Percentiles rank a stretch among this genome's conserved stretches.
Conservation (phyloP, 2,797 vertebrate species). For the Microchirus variegatus region DNA sequence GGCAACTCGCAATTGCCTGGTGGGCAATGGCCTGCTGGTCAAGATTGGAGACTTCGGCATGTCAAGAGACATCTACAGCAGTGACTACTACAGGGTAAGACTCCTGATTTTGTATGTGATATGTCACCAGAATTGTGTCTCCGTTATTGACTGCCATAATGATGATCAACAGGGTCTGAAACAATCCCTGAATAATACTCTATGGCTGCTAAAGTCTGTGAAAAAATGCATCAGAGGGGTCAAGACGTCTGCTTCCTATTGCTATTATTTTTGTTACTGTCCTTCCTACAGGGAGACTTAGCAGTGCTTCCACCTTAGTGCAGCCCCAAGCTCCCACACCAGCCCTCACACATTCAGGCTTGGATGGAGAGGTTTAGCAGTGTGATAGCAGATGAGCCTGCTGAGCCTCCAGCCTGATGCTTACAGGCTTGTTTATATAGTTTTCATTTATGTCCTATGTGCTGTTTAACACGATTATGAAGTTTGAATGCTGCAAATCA, state of each 20-base stretch:
- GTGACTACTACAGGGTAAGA: slow-evolving; percentile 99
- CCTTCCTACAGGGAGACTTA: slow-evolving; percentile 16
- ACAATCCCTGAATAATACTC: slow-evolving; percentile 22
- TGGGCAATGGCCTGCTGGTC: slow-evolving; percentile 94
- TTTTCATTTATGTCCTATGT: slow-evolving; percentile 52
- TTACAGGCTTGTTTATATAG: slow-evolving; percentile 58
- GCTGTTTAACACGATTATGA: slow-evolving; percentile 67
- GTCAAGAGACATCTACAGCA: slow-evolving; percentile 99
- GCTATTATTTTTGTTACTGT: slow-evolving; percentile 20
- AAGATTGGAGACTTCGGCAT: slow-evolving; percentile 99
- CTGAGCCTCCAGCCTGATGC: slow-evolving; percentile 48
- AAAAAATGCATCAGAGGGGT: slow-evolving; percentile 13
- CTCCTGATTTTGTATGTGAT: slow-evolving; percentile 1
- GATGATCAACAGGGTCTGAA: slow-evolving; percentile 20
- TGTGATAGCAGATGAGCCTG: slow-evolving; percentile 46
- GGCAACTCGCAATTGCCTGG: slow-evolving; percentile 98
- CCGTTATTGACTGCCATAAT: neutral
- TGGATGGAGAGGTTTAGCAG: slow-evolving; percentile 45
- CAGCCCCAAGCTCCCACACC: slow-evolving; percentile 20
- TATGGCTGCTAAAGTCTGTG: neutral
- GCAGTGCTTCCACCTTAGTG: slow-evolving; percentile 19
- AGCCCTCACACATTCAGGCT: slow-evolving; percentile 17
- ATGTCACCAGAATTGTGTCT: neutral
- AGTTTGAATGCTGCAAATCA: slow-evolving; percentile 53
- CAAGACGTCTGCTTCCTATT: slow-evolving; percentile 13